Evolutionary conservation across 1,140 invertebrate species (phyloP).

Genomic region (Neodiprion virginianus): DNA sequence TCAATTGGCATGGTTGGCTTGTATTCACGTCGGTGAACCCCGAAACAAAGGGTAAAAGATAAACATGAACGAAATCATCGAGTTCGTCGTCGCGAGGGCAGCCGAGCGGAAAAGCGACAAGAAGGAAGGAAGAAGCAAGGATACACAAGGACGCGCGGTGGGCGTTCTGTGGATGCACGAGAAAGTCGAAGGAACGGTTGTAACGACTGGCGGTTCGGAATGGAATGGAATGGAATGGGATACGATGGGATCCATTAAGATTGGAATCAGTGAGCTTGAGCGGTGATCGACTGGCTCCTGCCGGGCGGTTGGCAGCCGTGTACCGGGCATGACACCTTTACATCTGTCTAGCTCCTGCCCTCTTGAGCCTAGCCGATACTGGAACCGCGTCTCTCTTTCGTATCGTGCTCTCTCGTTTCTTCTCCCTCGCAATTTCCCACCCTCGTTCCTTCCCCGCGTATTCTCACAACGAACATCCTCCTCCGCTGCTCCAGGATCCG

Average conservation of each 20-base stretch:
- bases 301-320: conserved; percentile 2
- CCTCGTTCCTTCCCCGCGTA: neutral
- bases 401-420: neutral
- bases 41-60: neutral
- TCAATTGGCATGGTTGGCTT: neutral
- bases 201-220: neutral
- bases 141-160: neutral
- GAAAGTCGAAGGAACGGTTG: neutral
- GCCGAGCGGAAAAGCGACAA: neutral
- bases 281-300: conserved; percentile 3
- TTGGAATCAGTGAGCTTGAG: conserved; percentile 4
- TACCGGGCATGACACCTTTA: neutral
- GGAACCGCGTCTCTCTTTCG: neutral
- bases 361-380: too few species aligned
- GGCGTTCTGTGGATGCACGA: neutral
- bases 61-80: conserved; percentile 4
- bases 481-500: too few species aligned
- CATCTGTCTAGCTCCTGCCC: conserved; percentile 1
- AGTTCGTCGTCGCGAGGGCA: neutral
- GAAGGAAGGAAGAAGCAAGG: neutral
- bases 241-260: neutral
- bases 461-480: too few species aligned
- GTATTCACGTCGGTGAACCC: neutral
- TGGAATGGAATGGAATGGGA: neutral
- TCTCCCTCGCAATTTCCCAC: neutral